Evolutionary conservation across 2,888 invertebrate species (phyloP).

Genomic region (Lumbricus terrestris): DNA sequence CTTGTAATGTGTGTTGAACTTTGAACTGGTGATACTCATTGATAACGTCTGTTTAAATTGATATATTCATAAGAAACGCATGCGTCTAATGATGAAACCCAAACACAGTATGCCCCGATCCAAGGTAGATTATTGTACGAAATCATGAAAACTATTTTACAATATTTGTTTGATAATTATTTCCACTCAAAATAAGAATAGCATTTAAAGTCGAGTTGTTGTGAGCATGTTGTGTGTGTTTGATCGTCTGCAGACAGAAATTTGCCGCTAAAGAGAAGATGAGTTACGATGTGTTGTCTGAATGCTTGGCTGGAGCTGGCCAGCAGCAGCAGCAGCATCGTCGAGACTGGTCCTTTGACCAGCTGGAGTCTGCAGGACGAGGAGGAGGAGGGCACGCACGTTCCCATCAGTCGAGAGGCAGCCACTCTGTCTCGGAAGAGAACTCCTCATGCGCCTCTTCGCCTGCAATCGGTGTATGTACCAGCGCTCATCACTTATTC

Average conservation of each 20-base stretch:
- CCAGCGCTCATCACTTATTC: not conserved
- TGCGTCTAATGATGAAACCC: too few species aligned
- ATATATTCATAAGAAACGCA: too few species aligned
- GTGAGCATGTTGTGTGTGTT: not conserved
- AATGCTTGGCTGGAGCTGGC: not conserved
- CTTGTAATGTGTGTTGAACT: too few species aligned
- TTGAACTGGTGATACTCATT: too few species aligned
- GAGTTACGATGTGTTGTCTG: not conserved
- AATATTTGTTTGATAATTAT: not conserved
- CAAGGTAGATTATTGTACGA: too few species aligned
- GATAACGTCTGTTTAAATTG: too few species aligned
- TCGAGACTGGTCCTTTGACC: not conserved
- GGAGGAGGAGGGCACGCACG: not conserved
- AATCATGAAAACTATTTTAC: too few species aligned
- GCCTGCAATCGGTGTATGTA: not conserved
- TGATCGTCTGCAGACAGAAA: not conserved
- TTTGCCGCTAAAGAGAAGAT: not conserved
- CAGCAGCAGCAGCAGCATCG: too few species aligned
- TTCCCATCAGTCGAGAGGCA: not conserved
- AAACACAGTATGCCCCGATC: too few species aligned
- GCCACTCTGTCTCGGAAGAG: not conserved
- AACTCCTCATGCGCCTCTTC: not conserved
- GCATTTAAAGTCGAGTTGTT: not conserved
- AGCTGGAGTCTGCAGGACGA: not conserved
- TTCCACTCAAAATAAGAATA: not conserved